A percentile compares a stretch with the other conserved stretches of the same genome.
phyloP scores from a whole-genome alignment of 2,888 invertebrate species.

The Harmothoe impar region DNA sequence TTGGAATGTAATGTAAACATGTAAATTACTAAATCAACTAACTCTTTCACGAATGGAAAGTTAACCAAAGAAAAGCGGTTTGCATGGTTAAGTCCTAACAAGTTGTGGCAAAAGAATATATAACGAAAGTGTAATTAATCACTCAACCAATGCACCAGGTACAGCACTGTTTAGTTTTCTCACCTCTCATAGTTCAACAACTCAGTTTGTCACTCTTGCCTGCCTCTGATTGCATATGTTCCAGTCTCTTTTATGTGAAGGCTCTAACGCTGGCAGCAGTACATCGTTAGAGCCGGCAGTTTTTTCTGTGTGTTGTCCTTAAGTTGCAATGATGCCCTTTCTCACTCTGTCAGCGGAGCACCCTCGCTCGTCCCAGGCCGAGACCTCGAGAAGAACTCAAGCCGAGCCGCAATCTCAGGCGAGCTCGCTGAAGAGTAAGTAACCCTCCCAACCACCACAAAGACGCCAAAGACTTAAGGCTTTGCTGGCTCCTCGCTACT shows the following conservation, averaged over 20 bases:
- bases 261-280: neutral
- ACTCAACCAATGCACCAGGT: slow-evolving; percentile 23
- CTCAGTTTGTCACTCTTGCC: slow-evolving; percentile 56
- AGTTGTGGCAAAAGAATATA: neutral
- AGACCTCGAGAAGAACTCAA: slow-evolving; percentile 49
- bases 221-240: slow-evolving; percentile 55
- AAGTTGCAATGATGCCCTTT: slow-evolving; percentile 63
- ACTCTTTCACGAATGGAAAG: neutral
- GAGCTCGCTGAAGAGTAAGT: slow-evolving; percentile 54
- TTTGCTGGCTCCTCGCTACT: slow-evolving; percentile 29
- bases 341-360: slow-evolving; percentile 56
- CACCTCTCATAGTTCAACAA: slow-evolving; percentile 12
- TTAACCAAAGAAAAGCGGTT: neutral
- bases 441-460: slow-evolving; percentile 51
- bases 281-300: neutral
- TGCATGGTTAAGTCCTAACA: neutral
- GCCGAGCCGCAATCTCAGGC: slow-evolving; percentile 54
- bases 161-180: slow-evolving; percentile 43
- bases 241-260: slow-evolving; percentile 5
- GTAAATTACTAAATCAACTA: slow-evolving; percentile 43
- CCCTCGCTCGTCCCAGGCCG: slow-evolving; percentile 49
- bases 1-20: neutral
- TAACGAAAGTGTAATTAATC: neutral
- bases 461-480: slow-evolving; percentile 1
- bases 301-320: slow-evolving; percentile 54